phyloP scores from a whole-genome alignment of 1,140 invertebrate genomes.

The Temnothorax curvispinosus region DNA sequence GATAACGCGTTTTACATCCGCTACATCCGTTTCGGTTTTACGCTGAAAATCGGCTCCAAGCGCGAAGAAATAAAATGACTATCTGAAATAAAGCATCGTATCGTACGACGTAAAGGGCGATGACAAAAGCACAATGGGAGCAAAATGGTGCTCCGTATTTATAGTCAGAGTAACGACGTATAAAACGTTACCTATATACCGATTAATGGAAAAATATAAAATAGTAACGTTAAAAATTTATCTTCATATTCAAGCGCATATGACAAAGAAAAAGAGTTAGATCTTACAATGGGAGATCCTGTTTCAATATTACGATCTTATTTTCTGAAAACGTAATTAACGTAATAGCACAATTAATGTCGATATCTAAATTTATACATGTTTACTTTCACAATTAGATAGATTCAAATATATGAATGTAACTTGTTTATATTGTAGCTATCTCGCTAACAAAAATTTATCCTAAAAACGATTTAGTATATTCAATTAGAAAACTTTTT shows the following conservation, averaged over 20 bases:
- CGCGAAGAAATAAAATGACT: conserved; percentile 35
- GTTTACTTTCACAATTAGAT: background rate
- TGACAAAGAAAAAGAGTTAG: background rate
- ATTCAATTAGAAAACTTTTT: background rate
- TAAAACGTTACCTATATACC: background rate
- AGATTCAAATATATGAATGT: background rate
- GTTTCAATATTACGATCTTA: background rate
- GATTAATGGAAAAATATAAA: conserved; percentile 30
- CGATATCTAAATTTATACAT: background rate
- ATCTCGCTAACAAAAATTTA: background rate
- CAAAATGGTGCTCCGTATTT: conserved; percentile 30
- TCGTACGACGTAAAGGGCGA: background rate
- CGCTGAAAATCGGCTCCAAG: background rate
- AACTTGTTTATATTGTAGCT: background rate
- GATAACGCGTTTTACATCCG: conserved; percentile 18
- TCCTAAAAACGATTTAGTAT: background rate
- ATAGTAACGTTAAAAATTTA: background rate
- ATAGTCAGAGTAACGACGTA: background rate
- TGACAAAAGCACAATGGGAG: background rate
- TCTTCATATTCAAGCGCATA: background rate
- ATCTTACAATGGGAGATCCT: background rate
- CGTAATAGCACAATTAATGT: background rate
- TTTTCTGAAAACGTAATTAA: background rate
- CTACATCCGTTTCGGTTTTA: conserved; percentile 28
- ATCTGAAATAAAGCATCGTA: conserved; percentile 30